These are phyloP conservation scores for Myathropa florea DNA, from an alignment of 2,888 invertebrate species.

Conservation along the genomic window DNA sequence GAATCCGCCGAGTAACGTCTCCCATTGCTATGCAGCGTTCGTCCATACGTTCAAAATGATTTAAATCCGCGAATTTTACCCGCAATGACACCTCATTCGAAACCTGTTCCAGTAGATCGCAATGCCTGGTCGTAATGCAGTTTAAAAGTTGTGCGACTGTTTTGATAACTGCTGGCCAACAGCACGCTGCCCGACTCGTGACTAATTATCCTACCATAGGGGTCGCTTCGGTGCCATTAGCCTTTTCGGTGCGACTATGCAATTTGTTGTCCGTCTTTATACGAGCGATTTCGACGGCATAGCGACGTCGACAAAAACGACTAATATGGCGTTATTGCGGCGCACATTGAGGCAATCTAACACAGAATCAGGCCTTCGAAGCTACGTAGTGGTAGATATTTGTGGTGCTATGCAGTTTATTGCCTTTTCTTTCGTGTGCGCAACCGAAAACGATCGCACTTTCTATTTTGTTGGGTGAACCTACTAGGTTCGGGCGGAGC, in stretches of 20 bases:
- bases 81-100: constrained; percentile 56
- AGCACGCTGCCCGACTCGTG: constrained; percentile 49
- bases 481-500: constrained; percentile 43
- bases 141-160: constrained; percentile 31
- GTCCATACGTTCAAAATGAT: constrained; percentile 46
- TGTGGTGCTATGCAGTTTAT: constrained; percentile 35
- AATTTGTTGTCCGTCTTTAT: constrained; percentile 63
- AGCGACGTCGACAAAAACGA: constrained; percentile 9
- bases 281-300: constrained; percentile 12
- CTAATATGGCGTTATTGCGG: constrained; percentile 41
- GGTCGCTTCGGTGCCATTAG: constrained; percentile 64
- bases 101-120: constrained; percentile 46
- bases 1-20: not conserved
- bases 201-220: constrained; percentile 67
- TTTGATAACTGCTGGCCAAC: constrained; percentile 47
- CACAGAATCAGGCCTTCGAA: constrained; percentile 46
- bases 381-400: constrained; percentile 9
- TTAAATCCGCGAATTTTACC: constrained; percentile 55
- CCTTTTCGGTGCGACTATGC: constrained; percentile 56
- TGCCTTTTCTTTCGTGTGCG: constrained; percentile 59
- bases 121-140: constrained; percentile 28
- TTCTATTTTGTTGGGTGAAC: constrained; percentile 59
- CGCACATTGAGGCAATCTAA: constrained; percentile 53
- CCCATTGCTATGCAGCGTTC: constrained; percentile 24
- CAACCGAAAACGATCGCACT: constrained; percentile 63